phyloP scores from a whole-genome alignment of 92 coral and sea anemone genomes.

The Umimayanthus kanabou region DNA sequence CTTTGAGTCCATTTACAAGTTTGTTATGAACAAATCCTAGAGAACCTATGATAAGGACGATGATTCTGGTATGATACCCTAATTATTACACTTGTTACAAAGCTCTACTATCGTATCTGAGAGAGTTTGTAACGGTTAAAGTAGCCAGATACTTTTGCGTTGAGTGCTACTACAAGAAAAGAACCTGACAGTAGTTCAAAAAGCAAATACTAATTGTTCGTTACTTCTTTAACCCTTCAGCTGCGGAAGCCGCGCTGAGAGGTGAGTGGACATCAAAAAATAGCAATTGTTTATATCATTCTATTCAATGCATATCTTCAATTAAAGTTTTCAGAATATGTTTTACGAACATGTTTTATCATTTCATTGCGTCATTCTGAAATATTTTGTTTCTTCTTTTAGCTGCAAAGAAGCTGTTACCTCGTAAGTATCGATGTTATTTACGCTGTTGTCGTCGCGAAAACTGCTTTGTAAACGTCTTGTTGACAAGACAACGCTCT shows the following conservation, averaged over 20 bases:
- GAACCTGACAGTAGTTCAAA: too few relatives aligned
- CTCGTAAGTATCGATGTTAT: slow-evolving; percentile 64
- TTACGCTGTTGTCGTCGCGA: neutral
- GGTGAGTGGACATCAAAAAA: slow-evolving; percentile 48
- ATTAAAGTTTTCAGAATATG: neutral
- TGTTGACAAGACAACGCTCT: too few relatives aligned
- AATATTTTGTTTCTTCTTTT: slow-evolving; percentile 3
- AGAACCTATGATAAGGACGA: too few relatives aligned
- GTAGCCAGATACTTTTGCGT: too few relatives aligned
- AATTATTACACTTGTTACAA: too few relatives aligned
- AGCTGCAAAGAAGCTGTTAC: slow-evolving; percentile 98
- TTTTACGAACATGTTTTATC: neutral
- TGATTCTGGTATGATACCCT: too few relatives aligned
- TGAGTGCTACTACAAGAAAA: too few relatives aligned
- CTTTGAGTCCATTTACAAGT: too few relatives aligned
- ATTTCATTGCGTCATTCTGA: neutral
- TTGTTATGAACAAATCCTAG: too few relatives aligned
- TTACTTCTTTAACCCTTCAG: slow-evolving; percentile 45
- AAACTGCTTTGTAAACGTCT: neutral
- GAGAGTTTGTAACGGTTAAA: too few relatives aligned
- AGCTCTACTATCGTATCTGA: too few relatives aligned
- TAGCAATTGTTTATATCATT: neutral
- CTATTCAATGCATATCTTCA: neutral
- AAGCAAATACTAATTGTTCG: neutral
- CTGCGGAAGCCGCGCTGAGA: slow-evolving; percentile 95